Percentiles rank a stretch among this genome's conserved stretches.
Conservation (phyloP, 1,140 invertebrate genomes). For the Riptortus pedestris region DNA sequence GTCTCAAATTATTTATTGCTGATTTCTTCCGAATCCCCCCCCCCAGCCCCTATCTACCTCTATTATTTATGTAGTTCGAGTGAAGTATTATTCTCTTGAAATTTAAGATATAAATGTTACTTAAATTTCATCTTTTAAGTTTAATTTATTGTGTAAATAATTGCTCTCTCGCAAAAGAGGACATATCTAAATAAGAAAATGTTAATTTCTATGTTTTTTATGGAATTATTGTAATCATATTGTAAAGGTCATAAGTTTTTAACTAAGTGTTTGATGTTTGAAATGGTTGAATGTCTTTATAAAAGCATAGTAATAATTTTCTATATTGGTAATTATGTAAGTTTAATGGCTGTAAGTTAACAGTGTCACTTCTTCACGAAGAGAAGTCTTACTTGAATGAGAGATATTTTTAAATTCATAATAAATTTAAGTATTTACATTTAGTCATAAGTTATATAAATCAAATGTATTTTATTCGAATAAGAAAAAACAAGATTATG, state of each 20-base stretch:
- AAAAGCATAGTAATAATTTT: slow-evolving; percentile 1
- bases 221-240: not conserved
- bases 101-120: not conserved
- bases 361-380: not conserved
- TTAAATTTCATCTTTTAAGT: not conserved
- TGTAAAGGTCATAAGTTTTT: not conserved
- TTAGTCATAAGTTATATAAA: not conserved
- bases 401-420: slow-evolving; percentile 6
- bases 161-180: not conserved
- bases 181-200: not conserved
- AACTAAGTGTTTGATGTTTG: slow-evolving; percentile 1
- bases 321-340: not conserved
- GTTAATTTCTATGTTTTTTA: slow-evolving; percentile 13
- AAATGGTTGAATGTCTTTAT: slow-evolving; percentile 10
- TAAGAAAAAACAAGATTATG: not conserved
- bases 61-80: not conserved
- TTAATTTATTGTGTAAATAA: slow-evolving; percentile 13
- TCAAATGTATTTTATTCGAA: not conserved
- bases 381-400: not conserved
- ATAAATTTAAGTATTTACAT: not conserved
- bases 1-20: not conserved
- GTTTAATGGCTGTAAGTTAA: slow-evolving; percentile 8
- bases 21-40: not conserved
- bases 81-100: not conserved
- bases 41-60: not conserved